Percentiles rank a stretch among this genome's conserved stretches.
These are phyloP conservation scores for Sabatieria punctata DNA, from an alignment of 2,888 invertebrate species.

Conservation along the genomic window DNA sequence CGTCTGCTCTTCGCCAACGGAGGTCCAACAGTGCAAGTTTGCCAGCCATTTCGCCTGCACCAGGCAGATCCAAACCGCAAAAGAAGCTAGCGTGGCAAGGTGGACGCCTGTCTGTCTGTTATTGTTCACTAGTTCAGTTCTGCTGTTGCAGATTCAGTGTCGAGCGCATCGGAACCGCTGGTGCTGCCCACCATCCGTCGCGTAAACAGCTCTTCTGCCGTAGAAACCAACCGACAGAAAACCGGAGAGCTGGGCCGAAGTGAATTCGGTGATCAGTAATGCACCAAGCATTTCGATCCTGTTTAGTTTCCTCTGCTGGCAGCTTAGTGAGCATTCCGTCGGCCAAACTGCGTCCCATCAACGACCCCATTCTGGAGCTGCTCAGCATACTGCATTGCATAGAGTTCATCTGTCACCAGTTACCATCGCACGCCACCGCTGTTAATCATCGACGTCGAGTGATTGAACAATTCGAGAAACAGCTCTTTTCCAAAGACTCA, in stretches of 20 bases:
- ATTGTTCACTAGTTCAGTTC: no score
- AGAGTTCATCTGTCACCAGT: constrained; percentile 7
- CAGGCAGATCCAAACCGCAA: neutral
- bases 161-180: no score
- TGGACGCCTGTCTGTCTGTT: no score
- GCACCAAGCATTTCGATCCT: no score
- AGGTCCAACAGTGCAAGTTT: no score
- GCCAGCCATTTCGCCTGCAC: no score
- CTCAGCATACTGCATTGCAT: constrained; percentile 16
- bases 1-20: no score
- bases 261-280: no score
- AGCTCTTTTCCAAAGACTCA: constrained; percentile 12
- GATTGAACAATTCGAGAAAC: constrained; percentile 16
- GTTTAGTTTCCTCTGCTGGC: neutral
- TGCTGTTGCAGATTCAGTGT: neutral
- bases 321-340: neutral
- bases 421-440: neutral
- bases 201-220: neutral
- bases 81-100: neutral
- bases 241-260: no score
- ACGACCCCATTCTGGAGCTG: constrained; percentile 18
- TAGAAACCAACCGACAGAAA: no score
- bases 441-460: constrained; percentile 12
- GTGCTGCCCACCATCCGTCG: neutral
- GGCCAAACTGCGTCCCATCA: neutral